Conservation (phyloP, 2,888 invertebrate genomes). For the Drosophila falleni region DNA sequence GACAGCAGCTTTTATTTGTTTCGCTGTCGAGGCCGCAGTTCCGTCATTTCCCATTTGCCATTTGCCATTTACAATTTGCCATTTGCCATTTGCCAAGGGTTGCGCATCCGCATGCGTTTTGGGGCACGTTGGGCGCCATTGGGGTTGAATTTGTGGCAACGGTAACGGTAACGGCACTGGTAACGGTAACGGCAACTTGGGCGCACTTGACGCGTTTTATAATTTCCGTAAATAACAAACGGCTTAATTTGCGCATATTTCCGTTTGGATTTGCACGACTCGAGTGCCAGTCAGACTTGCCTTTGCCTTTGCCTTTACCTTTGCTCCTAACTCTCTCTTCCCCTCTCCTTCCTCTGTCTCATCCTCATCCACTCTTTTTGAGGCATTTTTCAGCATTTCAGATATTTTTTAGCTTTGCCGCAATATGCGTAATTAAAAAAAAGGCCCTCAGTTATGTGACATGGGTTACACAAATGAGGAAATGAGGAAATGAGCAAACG, state of each 20-base stretch:
- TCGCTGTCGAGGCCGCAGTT: conserved; percentile 37
- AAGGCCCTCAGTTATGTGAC: conserved; percentile 32
- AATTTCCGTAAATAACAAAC: conserved; percentile 83
- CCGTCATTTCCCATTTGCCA: conserved; percentile 24
- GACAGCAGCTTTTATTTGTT: conserved; percentile 46
- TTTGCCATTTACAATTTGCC: conserved; percentile 13
- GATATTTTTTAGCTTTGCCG: conserved; percentile 33
- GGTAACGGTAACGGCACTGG: background rate
- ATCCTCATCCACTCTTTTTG: conserved; percentile 9
- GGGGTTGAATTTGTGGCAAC: conserved; percentile 46
- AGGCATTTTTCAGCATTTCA: conserved; percentile 39
- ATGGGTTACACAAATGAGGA: conserved; percentile 17
- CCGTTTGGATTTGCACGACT: conserved; percentile 81
- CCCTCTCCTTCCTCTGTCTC: background rate
- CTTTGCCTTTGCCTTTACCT: conserved; percentile 1
- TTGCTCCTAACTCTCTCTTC: background rate
- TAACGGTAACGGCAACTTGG: conserved; percentile 53
- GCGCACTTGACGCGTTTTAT: conserved; percentile 83
- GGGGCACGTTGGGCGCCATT: conserved; percentile 12
- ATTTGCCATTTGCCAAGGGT: conserved; percentile 20
- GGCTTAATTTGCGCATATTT: conserved; percentile 84
- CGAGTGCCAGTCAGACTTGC: conserved; percentile 56
- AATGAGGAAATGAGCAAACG: background rate
- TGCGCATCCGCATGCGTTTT: conserved; percentile 31
- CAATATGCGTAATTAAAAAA: conserved; percentile 69